Conservation (phyloP, 2,888 invertebrate genomes). For the Andrena bucephala region DNA sequence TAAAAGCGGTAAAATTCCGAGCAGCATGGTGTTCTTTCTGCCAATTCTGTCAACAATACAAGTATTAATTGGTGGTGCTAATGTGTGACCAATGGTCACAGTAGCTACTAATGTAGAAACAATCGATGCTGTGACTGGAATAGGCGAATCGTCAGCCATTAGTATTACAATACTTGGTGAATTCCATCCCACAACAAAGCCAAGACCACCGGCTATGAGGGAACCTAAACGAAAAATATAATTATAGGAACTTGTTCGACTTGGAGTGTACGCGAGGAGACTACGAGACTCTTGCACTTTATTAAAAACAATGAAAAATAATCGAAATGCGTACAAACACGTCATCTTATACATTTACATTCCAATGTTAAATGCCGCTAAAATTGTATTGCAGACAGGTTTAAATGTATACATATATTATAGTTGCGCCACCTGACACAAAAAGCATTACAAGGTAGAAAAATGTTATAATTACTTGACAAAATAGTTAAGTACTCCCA, state of each 20-base stretch:
- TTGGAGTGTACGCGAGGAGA: too few relatives aligned
- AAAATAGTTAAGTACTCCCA: constrained; percentile 74
- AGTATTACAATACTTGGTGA: constrained; percentile 73
- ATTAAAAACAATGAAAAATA: too few relatives aligned
- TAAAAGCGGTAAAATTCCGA: constrained; percentile 67
- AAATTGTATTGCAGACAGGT: too few relatives aligned
- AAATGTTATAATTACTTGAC: constrained; percentile 67
- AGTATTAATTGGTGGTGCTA: constrained; percentile 67
- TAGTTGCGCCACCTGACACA: not conserved
- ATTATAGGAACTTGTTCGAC: not conserved
- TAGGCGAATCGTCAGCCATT: constrained; percentile 69
- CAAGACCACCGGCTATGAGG: constrained; percentile 46
- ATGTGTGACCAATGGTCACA: constrained; percentile 67
- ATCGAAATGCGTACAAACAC: too few relatives aligned
- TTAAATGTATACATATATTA: not conserved
- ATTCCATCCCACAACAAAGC: constrained; percentile 74
- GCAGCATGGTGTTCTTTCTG: constrained; percentile 70
- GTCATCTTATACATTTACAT: too few relatives aligned
- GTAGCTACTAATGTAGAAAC: constrained; percentile 73
- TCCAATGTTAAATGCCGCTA: too few relatives aligned
- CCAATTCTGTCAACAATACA: constrained; percentile 72
- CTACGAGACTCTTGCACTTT: too few relatives aligned
- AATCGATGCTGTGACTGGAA: constrained; percentile 65
- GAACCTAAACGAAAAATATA: constrained; percentile 46
- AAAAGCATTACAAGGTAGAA: not conserved